phyloP scores from a whole-genome alignment of 2,113 vertebrate genomes.

The Phalacrocorax aristotelis region DNA sequence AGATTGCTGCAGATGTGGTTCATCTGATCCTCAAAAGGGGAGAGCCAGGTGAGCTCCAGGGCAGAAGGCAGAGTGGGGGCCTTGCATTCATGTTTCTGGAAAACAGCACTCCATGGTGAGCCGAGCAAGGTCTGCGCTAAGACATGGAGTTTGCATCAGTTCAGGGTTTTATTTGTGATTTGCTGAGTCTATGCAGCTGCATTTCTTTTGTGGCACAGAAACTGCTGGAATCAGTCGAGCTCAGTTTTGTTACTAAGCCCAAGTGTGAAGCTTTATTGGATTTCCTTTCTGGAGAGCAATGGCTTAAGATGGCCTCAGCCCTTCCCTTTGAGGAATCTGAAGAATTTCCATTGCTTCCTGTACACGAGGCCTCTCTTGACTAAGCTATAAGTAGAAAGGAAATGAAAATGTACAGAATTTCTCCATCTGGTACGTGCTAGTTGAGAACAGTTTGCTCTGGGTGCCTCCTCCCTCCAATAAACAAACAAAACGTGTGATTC shows the following conservation, averaged over 20 bases:
- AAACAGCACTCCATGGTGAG: not conserved
- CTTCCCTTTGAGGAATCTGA: slow-evolving; percentile 63
- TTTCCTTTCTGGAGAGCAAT: slow-evolving; percentile 59
- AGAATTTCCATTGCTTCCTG: slow-evolving; percentile 75
- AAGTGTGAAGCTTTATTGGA: slow-evolving; percentile 40
- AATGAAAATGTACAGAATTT: slow-evolving; percentile 54
- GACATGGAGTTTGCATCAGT: not conserved
- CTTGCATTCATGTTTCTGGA: not conserved
- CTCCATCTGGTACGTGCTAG: slow-evolving; percentile 40
- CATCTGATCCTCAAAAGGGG: not conserved
- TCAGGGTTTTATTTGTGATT: not conserved
- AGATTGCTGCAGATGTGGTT: rapidly evolving
- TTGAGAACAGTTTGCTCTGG: not conserved
- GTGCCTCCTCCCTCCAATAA: not conserved
- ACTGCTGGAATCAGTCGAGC: not conserved
- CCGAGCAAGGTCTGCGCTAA: rapidly evolving
- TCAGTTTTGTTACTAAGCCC: not conserved
- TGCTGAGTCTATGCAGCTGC: not conserved
- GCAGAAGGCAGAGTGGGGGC: not conserved
- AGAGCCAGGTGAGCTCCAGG: not conserved
- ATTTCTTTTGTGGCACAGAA: not conserved
- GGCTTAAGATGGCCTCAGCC: slow-evolving; percentile 54
- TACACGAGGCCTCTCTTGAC: slow-evolving; percentile 52
- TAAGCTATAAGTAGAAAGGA: slow-evolving; percentile 60
- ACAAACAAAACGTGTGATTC: slow-evolving; percentile 25